Conservation (phyloP, 30 jellyfish, hydroid and myxozoan species). For the Hydra vulgaris region DNA sequence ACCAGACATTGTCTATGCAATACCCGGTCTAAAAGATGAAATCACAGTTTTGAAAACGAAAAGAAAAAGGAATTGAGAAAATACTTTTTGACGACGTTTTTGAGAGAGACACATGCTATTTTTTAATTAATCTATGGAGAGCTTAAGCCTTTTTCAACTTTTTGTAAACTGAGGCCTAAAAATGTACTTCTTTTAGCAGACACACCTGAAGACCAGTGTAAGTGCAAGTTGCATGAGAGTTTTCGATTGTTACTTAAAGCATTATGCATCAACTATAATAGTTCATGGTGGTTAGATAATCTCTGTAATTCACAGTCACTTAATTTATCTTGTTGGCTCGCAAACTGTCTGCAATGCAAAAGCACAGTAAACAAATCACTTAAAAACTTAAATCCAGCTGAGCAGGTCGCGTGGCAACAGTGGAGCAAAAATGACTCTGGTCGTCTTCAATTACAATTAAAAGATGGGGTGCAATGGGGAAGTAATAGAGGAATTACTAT, state of each 20-base stretch:
- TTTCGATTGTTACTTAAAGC: constrained; percentile 11
- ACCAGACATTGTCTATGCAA: constrained; percentile 34
- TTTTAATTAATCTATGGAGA: constrained; percentile 24
- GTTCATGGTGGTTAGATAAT: constrained; percentile 14
- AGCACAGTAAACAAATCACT: neutral
- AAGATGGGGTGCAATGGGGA: constrained; percentile 14
- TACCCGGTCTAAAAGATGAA: constrained; percentile 34
- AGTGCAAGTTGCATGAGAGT: constrained; percentile 25
- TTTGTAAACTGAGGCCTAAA: constrained; percentile 36
- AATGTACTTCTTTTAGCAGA: constrained; percentile 33
- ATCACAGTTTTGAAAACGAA: constrained; percentile 26
- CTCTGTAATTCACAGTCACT: constrained; percentile 22
- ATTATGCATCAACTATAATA: constrained; percentile 4
- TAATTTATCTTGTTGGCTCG: constrained; percentile 32
- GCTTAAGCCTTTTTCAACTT: constrained; percentile 2
- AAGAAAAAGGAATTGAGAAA: constrained; percentile 33
- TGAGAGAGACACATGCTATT: constrained; percentile 35
- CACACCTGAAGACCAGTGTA: constrained; percentile 43
- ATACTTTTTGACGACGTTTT: constrained; percentile 32
- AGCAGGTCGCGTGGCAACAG: neutral
- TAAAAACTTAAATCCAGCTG: neutral
- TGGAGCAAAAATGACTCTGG: constrained; percentile 6
- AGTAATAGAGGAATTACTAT: constrained; percentile 15
- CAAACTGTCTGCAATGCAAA: neutral
- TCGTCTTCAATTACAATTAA: neutral